These are phyloP conservation scores for Apostichopus californicus DNA, from an alignment of 35 echinoderm and acorn worm species.

Conservation along the genomic window DNA sequence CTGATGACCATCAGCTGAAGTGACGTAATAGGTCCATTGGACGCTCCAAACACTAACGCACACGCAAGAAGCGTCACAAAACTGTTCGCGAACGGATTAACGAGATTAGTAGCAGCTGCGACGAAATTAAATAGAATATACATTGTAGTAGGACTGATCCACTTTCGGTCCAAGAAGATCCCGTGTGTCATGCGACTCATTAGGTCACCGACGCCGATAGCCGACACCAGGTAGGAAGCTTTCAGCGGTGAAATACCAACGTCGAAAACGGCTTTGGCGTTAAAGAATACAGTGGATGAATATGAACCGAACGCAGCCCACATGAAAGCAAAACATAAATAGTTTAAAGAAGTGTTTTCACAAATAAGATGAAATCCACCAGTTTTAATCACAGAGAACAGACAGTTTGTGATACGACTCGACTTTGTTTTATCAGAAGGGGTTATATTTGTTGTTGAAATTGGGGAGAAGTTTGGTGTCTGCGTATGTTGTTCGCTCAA, in stretches of 20 bases:
- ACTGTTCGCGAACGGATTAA: constrained; percentile 27
- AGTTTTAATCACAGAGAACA: constrained; percentile 33
- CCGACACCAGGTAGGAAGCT: constrained; percentile 30
- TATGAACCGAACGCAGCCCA: constrained; percentile 32
- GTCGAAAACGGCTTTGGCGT: constrained; percentile 50
- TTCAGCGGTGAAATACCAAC: constrained; percentile 15
- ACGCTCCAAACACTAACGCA: constrained; percentile 42
- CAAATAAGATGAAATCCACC: constrained; percentile 46
- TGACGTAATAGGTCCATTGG: constrained; percentile 26
- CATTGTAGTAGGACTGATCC: constrained; percentile 34
- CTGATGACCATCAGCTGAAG: constrained; percentile 36
- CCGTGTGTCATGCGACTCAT: constrained; percentile 26
- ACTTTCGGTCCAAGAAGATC: constrained; percentile 34
- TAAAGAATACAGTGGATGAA: constrained; percentile 35
- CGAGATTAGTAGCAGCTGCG: constrained; percentile 10
- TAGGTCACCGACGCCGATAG: constrained; percentile 31
- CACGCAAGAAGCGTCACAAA: constrained; percentile 23
- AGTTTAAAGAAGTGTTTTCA: constrained; percentile 14
- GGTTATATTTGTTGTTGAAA: background rate
- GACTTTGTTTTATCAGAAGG: background rate
- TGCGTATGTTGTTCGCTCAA: background rate
- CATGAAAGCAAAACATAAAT: constrained; percentile 48
- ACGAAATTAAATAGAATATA: constrained; percentile 14
- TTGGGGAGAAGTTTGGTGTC: background rate
- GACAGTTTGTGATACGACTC: constrained; percentile 1